These are phyloP conservation scores for Hippopotamyrus pictus DNA, from an alignment of 2,797 vertebrate species.

Conservation along the genomic window DNA sequence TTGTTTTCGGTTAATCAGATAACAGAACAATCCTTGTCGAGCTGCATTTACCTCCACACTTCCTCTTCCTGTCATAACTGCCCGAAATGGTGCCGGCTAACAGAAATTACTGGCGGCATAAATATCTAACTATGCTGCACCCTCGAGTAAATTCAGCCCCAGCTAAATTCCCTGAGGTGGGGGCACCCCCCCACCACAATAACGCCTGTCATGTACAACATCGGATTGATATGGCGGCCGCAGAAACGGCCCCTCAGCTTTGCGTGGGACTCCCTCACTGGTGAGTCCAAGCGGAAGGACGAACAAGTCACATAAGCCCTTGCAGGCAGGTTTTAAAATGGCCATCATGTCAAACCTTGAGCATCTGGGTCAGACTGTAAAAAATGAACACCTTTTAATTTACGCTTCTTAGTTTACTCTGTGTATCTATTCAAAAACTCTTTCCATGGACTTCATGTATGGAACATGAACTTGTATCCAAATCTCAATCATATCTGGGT, in stretches of 20 bases:
- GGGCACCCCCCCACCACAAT: not conserved
- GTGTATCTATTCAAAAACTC: not conserved
- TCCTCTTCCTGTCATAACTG: not conserved
- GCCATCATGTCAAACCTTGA: not conserved
- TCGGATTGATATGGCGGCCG: conserved; percentile 27
- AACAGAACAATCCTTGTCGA: not conserved
- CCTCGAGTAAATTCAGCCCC: conserved; percentile 5
- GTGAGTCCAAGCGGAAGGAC: not conserved
- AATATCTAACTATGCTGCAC: not conserved
- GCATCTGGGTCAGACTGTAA: not conserved
- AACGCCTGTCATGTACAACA: not conserved
- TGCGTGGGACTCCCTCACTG: not conserved
- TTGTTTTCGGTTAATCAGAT: conserved; percentile 4
- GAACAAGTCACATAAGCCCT: not conserved
- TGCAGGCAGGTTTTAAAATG: not conserved
- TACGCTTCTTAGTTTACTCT: not conserved
- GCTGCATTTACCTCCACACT: not conserved
- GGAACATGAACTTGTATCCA: not conserved
- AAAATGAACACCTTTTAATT: not conserved
- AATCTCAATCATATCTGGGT: not conserved
- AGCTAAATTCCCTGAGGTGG: not conserved
- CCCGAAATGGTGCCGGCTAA: not conserved
- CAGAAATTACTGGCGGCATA: conserved; percentile 18
- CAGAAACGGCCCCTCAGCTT: not conserved
- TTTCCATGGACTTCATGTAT: not conserved